Evolutionary conservation across 2,797 vertebrate genomes (phyloP).

Genomic region (Cyprinodon diabolis): DNA sequence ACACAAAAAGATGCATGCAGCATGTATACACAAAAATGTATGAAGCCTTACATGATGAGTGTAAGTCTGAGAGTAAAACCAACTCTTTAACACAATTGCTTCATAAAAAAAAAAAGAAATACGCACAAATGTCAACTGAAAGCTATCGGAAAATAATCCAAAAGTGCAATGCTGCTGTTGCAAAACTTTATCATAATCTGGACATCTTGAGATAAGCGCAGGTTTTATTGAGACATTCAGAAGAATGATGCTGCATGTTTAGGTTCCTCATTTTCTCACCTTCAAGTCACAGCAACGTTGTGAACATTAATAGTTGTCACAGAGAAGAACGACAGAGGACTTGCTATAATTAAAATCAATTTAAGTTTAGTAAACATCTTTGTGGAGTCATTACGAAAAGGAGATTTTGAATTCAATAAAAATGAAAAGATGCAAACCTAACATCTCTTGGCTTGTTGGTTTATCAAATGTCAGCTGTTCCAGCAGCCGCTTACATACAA

Average conservation of each 20-base stretch:
- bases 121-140: neutral
- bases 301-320: slow-evolving; percentile 20
- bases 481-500: neutral
- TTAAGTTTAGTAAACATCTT: neutral
- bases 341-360: slow-evolving; percentile 8
- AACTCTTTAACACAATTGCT: neutral
- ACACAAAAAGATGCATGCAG: neutral
- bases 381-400: neutral
- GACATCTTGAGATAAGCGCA: slow-evolving; percentile 51
- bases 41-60: neutral
- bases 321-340: slow-evolving; percentile 17
- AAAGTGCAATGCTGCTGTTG: slow-evolving; percentile 40
- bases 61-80: neutral
- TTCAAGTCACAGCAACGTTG: slow-evolving; percentile 26
- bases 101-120: neutral
- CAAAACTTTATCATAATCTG: slow-evolving; percentile 57
- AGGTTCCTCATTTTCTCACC: slow-evolving; percentile 70
- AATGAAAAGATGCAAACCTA: neutral
- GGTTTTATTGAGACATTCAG: slow-evolving; percentile 57
- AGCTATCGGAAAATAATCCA: slow-evolving; percentile 17
- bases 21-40: neutral
- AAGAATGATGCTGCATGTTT: slow-evolving; percentile 66
- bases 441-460: neutral
- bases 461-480: neutral
- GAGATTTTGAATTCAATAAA: neutral